Evolutionary conservation across 2,888 invertebrate species (phyloP), one percentile per base, ranked within the genome.

Genomic region (Drosophila neutralis): DNA sequence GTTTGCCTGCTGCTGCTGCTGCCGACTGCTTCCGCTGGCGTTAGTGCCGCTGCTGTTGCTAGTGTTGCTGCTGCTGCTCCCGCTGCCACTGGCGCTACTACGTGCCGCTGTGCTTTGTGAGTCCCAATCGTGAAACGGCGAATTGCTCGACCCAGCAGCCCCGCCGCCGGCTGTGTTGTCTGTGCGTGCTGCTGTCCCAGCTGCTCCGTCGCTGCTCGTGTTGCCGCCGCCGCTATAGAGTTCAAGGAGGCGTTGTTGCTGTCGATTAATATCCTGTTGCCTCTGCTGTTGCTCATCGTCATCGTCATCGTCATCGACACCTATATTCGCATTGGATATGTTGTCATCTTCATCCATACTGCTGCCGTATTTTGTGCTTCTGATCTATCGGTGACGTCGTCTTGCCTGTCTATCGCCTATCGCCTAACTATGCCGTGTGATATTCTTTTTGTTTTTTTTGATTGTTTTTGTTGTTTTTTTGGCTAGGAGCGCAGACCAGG

Each of bases 311-410:
- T 84, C 91, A 69, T 90, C 88, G 63, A 82, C 81, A 84, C 87
- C 89, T 76, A 83, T 82, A 74, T 91, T 87, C 58, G 82, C 85
- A 75, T 85, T 90, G 54, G 85, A 88, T 76, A 86, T 73, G 82
- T 91, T 92, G 73, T 92, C 91, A 87, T 91, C 92, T 78, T 91
- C 91, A 82, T 91, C 91, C 91, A 91, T 91, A 77, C 78, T 83
- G 76, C 72, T 74, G 63, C 68, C 51, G 48, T 67, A 29, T 63
- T 29, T 65, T 72, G 54, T 73, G 69, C 56, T 85, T 62, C 74
- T 78, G 76, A 58, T 57, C 42, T 76, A 73, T 86, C 80, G 85
- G 74, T 83, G 89, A 86, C 86, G 88, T 88, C 88, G 64, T 56
- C 49, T 45, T 57, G 57, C 18, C 45, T 8, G 29, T n/a, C 11